These are phyloP conservation scores for Eubucco bourcierii DNA, from an alignment of 2,113 vertebrate genomes.

Conservation along the genomic window DNA sequence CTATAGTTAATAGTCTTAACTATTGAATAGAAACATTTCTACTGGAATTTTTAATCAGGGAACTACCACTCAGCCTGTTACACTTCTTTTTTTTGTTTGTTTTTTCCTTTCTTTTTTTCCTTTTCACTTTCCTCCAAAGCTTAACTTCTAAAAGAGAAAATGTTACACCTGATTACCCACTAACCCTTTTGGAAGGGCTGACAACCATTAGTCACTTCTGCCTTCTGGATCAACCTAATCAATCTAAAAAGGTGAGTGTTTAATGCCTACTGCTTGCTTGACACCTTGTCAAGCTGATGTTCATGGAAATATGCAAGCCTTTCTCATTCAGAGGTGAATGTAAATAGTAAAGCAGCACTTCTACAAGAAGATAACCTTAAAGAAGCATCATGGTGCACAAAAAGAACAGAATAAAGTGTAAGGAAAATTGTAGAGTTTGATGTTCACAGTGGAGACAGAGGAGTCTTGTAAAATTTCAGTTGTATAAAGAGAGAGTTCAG, in stretches of 20 bases:
- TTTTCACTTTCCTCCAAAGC: conserved; percentile 52
- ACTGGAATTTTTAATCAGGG: background rate
- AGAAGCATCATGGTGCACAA: background rate
- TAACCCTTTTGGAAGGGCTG: conserved; percentile 94
- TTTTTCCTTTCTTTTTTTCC: background rate
- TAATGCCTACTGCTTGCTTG: background rate
- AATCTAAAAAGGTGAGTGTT: conserved; percentile 81
- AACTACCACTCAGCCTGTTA: background rate
- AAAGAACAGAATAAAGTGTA: background rate
- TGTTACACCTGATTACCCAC: conserved; percentile 92
- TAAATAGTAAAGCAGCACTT: background rate
- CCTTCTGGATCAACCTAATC: conserved; percentile 85
- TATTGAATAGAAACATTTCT: background rate
- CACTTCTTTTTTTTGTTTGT: too few species aligned
- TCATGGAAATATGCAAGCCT: background rate
- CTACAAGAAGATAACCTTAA: background rate
- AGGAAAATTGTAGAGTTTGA: too few species aligned
- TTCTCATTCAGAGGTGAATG: background rate
- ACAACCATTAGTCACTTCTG: conserved; percentile 93
- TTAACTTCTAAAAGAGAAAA: conserved; percentile 86
- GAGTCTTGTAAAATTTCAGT: too few species aligned
- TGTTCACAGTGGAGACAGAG: too few species aligned
- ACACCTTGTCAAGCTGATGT: accelerated
- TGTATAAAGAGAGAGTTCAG: too few species aligned
- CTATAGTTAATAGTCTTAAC: too few species aligned